Base-by-base conservation (phyloP, 2,797 vertebrate genomes). In the Hippoglossus hippoglossus region DNA sequence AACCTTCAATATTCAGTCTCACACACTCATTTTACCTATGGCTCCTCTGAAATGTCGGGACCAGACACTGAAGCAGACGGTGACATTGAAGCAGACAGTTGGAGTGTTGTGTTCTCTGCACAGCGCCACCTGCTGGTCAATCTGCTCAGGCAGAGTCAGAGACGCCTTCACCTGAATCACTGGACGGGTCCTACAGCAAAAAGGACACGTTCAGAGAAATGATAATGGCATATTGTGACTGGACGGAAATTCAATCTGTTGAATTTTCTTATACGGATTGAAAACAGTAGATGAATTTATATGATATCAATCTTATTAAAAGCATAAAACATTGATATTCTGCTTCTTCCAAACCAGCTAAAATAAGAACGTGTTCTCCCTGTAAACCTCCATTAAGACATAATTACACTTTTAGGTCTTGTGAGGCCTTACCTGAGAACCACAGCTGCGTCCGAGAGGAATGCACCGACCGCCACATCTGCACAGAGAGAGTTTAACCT, bases 391-490 rank as follows among this genome's bases (percentile, higher is more conserved):
- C 24, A 3, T 36, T 16, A 64, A 55, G 3, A 50, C 19, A 61
- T 9, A 46, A 25, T 18, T 22, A 49, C 22, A 34, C 66, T 55
- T 60, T 6, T 16, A 36, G 1, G 26, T 60, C 10, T 19, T 2
- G 2, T 44, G 24, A 15, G 0, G 3, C 8, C 77, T 94, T 91
- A 99, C 98, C 98, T 97, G 80, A 99, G 91, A 73, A 99, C 85
- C 62, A 97, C 94, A 7, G 95, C 98, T 31, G 96, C 93, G 87
- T 99, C 92, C 0, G 97, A 98, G 22, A 96, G 94, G 88, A 98
- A 99, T 0, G 98, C 96, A 67, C 98, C 98, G 46, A 99, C 93
- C 0, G 96, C 98, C 73, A 99, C 85, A 90, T 99, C 98, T 99
- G 93, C 34, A 70, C 26, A 82, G 68, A 76, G 18, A 52, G 31